Evolutionary conservation across 2,113 vertebrate species (phyloP), one percentile per base, ranked within the genome.

Genomic region (Coracopsis vasa): DNA sequence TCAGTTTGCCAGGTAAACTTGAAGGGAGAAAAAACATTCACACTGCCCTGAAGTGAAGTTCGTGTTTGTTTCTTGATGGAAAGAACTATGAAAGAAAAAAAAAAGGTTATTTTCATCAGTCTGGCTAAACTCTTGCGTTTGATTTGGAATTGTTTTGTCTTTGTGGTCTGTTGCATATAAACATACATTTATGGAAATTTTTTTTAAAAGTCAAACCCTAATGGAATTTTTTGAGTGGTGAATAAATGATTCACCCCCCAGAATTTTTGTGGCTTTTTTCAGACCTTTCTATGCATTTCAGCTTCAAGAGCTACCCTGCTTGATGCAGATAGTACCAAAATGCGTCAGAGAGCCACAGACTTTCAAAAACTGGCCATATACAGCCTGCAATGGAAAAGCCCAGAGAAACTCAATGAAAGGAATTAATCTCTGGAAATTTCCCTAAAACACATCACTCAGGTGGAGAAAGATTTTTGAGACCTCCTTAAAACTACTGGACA

Each of bases 1-100:
- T 96, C 94, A 97, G 86, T 84, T 94, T 89, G 56, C 94, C 80
- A 91, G 83, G 78, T 95, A 93, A 95, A 72, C 86, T 78, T 89
- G 77, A 95, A 84, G 86, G 48, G 35, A 92, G 64, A 67, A 81
- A 88, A 94, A 92, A 85, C 35, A 92, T 65, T 72, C 31, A 31
- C 16, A 37, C 35, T 97, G 80, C 89, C 93, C 91, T 87, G 86
- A 95, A 94, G 62, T 92, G 71, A 96, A 95, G 80, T 96, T 95
- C 95, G 80, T 19, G 53, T 81, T 73, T 94, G 69, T 72, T 95
- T 95, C 92, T 87, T 91, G 86, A 75, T 69, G 44, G 50, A 86
- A 93, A 93, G 65, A 86, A 47, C 53, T 45, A 65, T 19, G 17
- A 7, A 8, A 60, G 37, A 24, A 27, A 28, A 65, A 58, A 64